Evolutionary conservation across 1,140 invertebrate species (phyloP).

Genomic region (Neoseiulus cucumeris): DNA sequence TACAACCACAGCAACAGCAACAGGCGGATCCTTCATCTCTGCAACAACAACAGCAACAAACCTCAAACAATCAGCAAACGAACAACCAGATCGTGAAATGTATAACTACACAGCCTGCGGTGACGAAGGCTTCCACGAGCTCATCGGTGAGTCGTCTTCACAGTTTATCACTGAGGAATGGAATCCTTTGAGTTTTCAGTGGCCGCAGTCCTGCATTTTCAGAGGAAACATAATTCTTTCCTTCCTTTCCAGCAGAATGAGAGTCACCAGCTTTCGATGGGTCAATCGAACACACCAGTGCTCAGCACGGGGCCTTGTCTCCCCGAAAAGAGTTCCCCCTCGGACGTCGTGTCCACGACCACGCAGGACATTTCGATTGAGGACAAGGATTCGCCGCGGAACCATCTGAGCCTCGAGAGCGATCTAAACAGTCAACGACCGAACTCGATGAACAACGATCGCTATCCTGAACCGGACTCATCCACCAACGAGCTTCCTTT

Average conservation of each 20-base stretch:
- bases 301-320: not conserved
- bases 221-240: no score
- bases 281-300: not conserved
- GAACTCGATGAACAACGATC: conserved; percentile 8
- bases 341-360: not conserved
- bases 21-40: no score
- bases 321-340: not conserved
- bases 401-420: not conserved
- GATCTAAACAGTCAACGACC: not conserved
- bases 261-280: no score
- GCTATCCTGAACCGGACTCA: not conserved
- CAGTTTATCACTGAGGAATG: no score
- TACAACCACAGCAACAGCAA: not conserved
- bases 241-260: no score
- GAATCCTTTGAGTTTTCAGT: no score
- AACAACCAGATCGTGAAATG: no score
- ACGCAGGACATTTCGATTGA: not conserved
- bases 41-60: not conserved
- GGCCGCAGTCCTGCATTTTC: no score
- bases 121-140: no score
- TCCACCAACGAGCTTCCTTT: not conserved
- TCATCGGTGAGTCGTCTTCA: no score
- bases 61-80: not conserved
- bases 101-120: no score
- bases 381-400: not conserved